phyloP scores from a whole-genome alignment of 2,113 vertebrate species.

The Litocranius walleri region DNA sequence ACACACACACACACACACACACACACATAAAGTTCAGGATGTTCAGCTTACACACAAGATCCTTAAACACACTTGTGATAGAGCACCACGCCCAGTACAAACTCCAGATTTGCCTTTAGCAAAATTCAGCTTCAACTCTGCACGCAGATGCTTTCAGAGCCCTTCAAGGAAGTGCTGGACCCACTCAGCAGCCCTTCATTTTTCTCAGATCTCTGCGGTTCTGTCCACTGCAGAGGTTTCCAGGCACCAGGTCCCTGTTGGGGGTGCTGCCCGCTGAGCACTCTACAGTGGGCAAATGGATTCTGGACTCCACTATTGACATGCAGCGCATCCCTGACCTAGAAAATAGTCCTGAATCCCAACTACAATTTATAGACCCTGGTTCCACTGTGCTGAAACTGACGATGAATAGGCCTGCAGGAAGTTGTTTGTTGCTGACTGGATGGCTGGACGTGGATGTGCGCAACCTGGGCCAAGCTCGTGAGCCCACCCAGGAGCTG shows the following conservation, averaged over 20 bases:
- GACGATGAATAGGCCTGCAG: conserved; percentile 28
- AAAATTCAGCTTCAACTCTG: conserved; percentile 62
- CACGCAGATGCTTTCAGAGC: conserved; percentile 57
- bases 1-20: neutral
- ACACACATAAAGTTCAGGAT: neutral
- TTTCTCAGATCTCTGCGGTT: conserved; percentile 62
- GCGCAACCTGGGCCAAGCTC: neutral
- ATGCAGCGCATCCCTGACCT: conserved; percentile 37
- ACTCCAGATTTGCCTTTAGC: conserved; percentile 22
- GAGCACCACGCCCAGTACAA: neutral
- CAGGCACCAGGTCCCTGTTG: conserved; percentile 10
- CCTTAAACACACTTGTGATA: conserved; percentile 52
- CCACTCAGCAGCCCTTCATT: conserved; percentile 54
- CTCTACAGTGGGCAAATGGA: conserved; percentile 49
- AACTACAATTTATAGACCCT: conserved; percentile 40
- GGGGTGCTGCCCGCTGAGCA: conserved; percentile 37
- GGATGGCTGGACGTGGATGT: neutral
- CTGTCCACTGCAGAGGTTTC: conserved; percentile 69
- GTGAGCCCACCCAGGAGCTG: neutral
- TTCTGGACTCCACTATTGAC: neutral
- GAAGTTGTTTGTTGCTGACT: conserved; percentile 47
- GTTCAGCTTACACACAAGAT: conserved; percentile 46
- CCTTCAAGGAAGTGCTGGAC: conserved; percentile 37
- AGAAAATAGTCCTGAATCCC: conserved; percentile 62
- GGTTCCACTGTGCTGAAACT: conserved; percentile 25